These are phyloP conservation scores for Mola mola DNA, from an alignment of 2,113 vertebrate genomes.

Conservation along the genomic window DNA sequence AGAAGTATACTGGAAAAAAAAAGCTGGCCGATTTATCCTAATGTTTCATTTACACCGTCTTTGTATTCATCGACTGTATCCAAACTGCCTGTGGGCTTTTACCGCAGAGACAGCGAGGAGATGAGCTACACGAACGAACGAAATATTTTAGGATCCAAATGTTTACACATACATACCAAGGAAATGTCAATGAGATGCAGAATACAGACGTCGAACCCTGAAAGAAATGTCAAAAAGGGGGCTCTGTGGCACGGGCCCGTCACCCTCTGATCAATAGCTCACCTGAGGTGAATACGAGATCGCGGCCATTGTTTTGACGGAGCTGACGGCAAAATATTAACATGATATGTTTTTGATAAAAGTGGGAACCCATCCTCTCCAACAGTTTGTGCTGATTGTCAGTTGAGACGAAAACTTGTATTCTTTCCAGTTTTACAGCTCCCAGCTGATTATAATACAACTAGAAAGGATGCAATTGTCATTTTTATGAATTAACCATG, in stretches of 20 bases:
- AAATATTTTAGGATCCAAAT: constrained; percentile 67
- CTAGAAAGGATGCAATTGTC: no score
- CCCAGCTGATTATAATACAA: no score
- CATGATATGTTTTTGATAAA: no score
- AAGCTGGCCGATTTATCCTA: no score
- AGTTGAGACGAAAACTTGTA: no score
- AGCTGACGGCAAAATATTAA: no score
- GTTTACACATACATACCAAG: constrained; percentile 65
- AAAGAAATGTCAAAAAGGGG: constrained; percentile 70
- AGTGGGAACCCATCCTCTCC: no score
- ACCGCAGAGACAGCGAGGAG: constrained; percentile 38
- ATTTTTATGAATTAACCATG: no score
- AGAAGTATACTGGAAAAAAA: constrained; percentile 28
- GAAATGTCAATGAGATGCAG: constrained; percentile 80
- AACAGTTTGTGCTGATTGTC: no score
- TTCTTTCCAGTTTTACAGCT: no score
- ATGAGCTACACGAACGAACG: constrained; percentile 62
- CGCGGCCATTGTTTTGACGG: no score
- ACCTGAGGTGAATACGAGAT: constrained; percentile 62
- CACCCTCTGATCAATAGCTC: constrained; percentile 66
- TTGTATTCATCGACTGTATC: constrained; percentile 49
- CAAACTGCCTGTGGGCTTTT: constrained; percentile 35
- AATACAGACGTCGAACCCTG: constrained; percentile 60
- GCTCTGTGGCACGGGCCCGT: constrained; percentile 2
- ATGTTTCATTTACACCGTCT: no score